A percentile compares a stretch with the other conserved stretches of the same genome.
phyloP scores from a whole-genome alignment of 2,113 vertebrate species.

The Vidua macroura region DNA sequence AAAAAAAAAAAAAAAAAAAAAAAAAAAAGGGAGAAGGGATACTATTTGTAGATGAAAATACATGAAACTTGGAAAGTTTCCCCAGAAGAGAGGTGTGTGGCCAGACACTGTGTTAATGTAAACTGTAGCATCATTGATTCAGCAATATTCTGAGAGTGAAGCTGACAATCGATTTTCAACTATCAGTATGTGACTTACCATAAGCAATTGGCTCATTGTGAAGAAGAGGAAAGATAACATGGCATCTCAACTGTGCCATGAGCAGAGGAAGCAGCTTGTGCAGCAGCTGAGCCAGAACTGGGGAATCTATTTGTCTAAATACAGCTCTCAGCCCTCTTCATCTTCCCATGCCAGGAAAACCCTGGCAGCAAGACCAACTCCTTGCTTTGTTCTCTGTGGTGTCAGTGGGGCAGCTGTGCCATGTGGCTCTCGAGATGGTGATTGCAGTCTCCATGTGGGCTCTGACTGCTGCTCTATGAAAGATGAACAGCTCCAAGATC shows the following conservation, averaged over 20 bases:
- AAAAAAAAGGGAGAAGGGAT: too few relatives aligned
- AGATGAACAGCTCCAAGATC: slow-evolving; percentile 17
- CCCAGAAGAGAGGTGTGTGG: background rate
- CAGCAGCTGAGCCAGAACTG: background rate
- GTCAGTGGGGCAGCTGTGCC: background rate
- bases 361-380: background rate
- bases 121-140: background rate
- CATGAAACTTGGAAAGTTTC: background rate
- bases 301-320: background rate
- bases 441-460: background rate
- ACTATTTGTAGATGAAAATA: too few relatives aligned
- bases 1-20: background rate
- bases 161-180: background rate
- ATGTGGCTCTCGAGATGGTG: background rate
- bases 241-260: background rate
- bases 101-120: background rate
- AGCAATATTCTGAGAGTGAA: background rate
- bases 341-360: background rate
- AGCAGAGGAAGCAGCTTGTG: background rate
- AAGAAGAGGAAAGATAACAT: background rate
- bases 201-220: background rate
- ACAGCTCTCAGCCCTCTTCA: background rate
- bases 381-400: background rate
- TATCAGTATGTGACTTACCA: background rate
- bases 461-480: background rate